Base-by-base conservation (phyloP, 2,113 vertebrate species). In the Condylura cristata region DNA sequence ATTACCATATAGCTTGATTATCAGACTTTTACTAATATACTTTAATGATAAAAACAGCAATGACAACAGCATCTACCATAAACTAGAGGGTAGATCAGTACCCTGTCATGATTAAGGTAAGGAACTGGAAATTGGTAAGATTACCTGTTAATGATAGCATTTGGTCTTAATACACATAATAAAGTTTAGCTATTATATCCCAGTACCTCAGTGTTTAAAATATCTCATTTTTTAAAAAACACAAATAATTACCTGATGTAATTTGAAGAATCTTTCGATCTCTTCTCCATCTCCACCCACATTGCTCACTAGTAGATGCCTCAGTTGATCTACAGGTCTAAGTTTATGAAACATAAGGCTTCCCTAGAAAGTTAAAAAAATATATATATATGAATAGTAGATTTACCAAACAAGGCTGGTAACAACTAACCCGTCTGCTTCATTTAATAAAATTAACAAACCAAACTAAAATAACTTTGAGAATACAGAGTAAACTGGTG, bases 261-360 rank as follows among this genome's bases (percentile, higher is more conserved):
- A 97, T 96, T 99, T 99, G 97, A 99, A 99, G 98, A 99, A 99
- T 39, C 99, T 99, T 94, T 99, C 99, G 24, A 99, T 99, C 37
- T 99, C 99, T 96, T 99, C 99, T 95, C 99, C 99, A 96, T 99
- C 99, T 48, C 99, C 99, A 95, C 99, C 99, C 20, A 98, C 97
- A n/a, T 99, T 99, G 98, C 99, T 99, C 74, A 99, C 99, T 94
- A 99, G 98, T 51, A 99, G 98, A 97, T 99, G 99, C 60, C 99
- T 98, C 61, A 99, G 98, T 94, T 99, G 99, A 96, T 99, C 99
- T 0, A 99, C 99, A 2, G 99, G 99, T 85, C 99, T 98, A 84
- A 99, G 98, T 95, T 99, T 99, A 95, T 99, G 99, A 97, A 99
- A 99, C 97, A 99, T 99, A 93, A 99, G 99, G 96, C 99, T 99